Conservation (phyloP, 2,888 invertebrate species). For the Rhogogaster chlorosoma region DNA sequence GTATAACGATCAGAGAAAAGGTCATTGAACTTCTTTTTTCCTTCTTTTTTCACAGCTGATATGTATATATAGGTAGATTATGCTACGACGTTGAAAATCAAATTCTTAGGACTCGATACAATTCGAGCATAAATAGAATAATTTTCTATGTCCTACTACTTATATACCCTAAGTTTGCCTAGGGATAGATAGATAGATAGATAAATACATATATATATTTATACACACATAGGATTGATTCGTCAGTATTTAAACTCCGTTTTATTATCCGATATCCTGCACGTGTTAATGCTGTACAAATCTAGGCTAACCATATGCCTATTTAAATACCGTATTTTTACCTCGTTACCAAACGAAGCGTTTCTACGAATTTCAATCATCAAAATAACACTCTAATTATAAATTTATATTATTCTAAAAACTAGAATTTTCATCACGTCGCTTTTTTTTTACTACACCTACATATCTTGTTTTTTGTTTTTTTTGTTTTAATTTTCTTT, state of each 20-base stretch:
- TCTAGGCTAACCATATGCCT: constrained; percentile 26
- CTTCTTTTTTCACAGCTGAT: neutral
- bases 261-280: constrained; percentile 12
- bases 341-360: constrained; percentile 40
- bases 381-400: constrained; percentile 44
- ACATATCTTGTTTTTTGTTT: neutral
- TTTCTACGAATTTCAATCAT: constrained; percentile 44
- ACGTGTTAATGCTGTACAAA: constrained; percentile 13
- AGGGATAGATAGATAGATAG: neutral
- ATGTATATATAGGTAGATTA: neutral
- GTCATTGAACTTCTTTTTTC: neutral
- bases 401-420: constrained; percentile 13
- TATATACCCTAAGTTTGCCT: neutral
- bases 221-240: neutral
- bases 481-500: neutral
- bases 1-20: neutral
- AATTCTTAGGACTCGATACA: neutral
- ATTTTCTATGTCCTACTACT: too few species aligned
- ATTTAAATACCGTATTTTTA: constrained; percentile 43
- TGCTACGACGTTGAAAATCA: neutral
- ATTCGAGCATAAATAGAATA: too few species aligned
- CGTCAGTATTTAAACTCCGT: neutral
- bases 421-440: neutral
- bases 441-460: too few species aligned
- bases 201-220: neutral